Evolutionary conservation across 1,140 invertebrate genomes (phyloP).

Genomic region (Mactra quadrangularis): DNA sequence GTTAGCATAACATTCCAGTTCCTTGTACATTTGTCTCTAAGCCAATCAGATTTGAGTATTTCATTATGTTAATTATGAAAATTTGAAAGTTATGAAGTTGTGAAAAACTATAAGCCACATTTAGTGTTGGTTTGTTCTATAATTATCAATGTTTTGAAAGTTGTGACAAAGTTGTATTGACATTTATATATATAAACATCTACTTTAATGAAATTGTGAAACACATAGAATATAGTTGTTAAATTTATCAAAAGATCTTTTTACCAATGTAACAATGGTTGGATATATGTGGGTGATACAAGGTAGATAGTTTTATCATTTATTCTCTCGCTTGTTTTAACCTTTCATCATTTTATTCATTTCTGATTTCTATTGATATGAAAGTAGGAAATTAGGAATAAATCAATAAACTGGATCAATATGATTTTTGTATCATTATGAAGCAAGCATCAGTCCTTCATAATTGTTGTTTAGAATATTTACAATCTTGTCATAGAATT

Average conservation of each 20-base stretch:
- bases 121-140: background rate
- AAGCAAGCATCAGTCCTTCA: too few species aligned
- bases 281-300: background rate
- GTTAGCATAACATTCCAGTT: too few species aligned
- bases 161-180: constrained; percentile 33
- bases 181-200: background rate
- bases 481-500: too few species aligned
- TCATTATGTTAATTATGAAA: too few species aligned
- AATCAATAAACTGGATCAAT: too few species aligned
- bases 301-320: constrained; percentile 1
- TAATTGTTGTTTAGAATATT: too few species aligned
- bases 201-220: background rate
- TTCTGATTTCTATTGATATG: too few species aligned
- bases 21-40: too few species aligned
- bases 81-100: constrained; percentile 5
- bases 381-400: too few species aligned
- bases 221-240: background rate
- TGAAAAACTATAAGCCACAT: constrained; percentile 43
- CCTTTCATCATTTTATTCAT: too few species aligned
- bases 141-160: constrained; percentile 17
- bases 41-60: too few species aligned
- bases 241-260: background rate
- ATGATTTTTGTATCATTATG: too few species aligned
- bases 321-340: background rate
- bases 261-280: background rate